Base-by-base conservation (phyloP, 2,797 vertebrate species). In the Pangasius sanitwongsei region DNA sequence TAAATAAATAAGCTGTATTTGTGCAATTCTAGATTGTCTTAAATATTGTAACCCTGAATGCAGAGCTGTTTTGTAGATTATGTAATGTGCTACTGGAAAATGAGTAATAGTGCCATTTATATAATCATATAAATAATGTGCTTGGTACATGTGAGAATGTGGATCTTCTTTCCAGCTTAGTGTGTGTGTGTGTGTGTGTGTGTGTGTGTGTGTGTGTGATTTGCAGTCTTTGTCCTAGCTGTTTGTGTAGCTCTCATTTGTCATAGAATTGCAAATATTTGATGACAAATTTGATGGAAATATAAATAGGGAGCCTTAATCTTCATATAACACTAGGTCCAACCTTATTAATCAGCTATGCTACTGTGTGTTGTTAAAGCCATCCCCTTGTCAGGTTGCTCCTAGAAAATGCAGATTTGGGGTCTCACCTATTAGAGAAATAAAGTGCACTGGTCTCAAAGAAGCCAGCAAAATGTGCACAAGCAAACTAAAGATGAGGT, bases 1-100 rank as follows among this genome's bases (percentile, higher is more conserved):
- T 53, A 48, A 69, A 85, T 85, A 53, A 69, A 23, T 28, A 44
- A 85, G 63, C 63, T 53, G 44, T 48, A 41, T 90, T 77, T 86
- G 77, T 80, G 85, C 48, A 74, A 44, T 81, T 88, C 34, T 83
- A 55, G 87, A 87, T 90, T 90, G 87, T 86, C 89, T 48, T 82
- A 89, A 72, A 48, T 28, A 63, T 65, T 18, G 13, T 44, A 86
- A 48, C 74, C 74, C 61, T 80, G 61, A 80, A n/a, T 72, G 44
- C 69, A 80, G 55, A 41, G 34, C 44, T 77, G 63, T 69, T 69
- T 69, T 69, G 48, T 53, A 85, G 13, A 59, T 75, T 75, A 74
- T 86, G 61, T 86, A 48, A 44, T 86, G 55, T 75, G 55, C 55
- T 28, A 6, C 8, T 75, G 37, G 37, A 44, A 86, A 77, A 88